Conservation (phyloP, 1,140 invertebrate genomes). For the Nautilus pompilius region DNA sequence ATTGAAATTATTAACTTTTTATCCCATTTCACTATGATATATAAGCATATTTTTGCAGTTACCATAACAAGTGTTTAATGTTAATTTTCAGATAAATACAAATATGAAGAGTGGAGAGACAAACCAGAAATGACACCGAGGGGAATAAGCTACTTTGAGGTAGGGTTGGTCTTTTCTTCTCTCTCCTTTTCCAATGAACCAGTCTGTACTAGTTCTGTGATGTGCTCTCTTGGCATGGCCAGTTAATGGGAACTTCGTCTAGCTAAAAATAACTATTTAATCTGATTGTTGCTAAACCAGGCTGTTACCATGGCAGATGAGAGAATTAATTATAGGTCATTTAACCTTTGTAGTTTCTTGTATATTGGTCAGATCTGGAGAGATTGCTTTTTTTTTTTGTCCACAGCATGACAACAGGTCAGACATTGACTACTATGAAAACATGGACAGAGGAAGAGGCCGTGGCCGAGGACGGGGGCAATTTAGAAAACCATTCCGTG, state of each 20-base stretch:
- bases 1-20: no score
- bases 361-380: background rate
- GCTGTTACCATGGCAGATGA: background rate
- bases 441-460: no score
- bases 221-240: background rate
- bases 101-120: conserved; percentile 29
- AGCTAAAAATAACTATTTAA: background rate
- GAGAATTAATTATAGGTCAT: background rate
- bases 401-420: conserved; percentile 20
- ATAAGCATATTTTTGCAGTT: no score
- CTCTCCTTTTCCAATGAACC: no score
- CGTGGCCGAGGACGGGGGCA: no score
- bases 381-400: background rate
- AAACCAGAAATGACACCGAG: conserved; percentile 34
- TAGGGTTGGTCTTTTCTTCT: no score
- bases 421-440: no score
- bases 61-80: no score
- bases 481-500: no score
- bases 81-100: conserved; percentile 24
- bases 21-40: no score
- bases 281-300: background rate
- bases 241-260: background rate
- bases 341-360: background rate
- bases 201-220: background rate
- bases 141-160: conserved; percentile 30